A percentile compares a stretch with the other conserved stretches of the same genome.
phyloP scores from a whole-genome alignment of 2,113 vertebrate species.

The Tauraco erythrolophus region DNA sequence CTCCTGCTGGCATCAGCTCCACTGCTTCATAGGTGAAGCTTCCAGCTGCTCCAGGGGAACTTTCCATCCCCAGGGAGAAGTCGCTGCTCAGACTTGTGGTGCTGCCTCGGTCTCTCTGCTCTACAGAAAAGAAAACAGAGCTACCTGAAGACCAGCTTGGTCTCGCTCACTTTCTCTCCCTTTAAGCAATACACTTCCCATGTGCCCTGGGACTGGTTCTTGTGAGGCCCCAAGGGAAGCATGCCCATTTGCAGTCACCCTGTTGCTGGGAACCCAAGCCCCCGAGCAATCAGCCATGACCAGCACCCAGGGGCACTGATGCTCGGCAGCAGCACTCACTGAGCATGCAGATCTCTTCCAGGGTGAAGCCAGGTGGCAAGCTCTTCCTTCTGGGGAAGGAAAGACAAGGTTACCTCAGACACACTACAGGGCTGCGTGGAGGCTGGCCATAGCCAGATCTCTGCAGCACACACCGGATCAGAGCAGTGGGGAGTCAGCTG shows the following conservation, averaged over 20 bases:
- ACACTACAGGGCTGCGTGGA: neutral
- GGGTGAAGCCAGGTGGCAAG: constrained; percentile 87
- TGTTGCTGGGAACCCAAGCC: neutral
- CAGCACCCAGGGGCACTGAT: neutral
- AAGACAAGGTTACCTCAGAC: constrained; percentile 8
- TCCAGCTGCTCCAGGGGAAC: constrained; percentile 80
- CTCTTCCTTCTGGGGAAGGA: constrained; percentile 87
- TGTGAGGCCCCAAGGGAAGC: neutral
- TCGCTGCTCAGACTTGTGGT: constrained; percentile 95
- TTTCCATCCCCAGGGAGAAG: constrained; percentile 93
- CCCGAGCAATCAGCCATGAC: neutral
- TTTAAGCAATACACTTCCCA: neutral
- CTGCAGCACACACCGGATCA: neutral
- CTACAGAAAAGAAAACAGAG: constrained; percentile 73
- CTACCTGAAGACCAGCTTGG: neutral
- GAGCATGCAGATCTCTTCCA: constrained; percentile 93
- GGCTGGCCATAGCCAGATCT: neutral
- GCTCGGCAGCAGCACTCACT: constrained; percentile 81
- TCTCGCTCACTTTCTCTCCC: neutral
- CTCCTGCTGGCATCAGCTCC: constrained; percentile 83
- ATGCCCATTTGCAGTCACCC: neutral
- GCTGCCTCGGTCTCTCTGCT: constrained; percentile 90
- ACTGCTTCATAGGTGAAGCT: constrained; percentile 84
- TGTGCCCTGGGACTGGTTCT: neutral
- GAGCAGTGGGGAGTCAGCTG: neutral